Percentiles rank a stretch among this genome's conserved stretches.
Evolutionary conservation across 2,797 vertebrate species (phyloP).

Genomic region (Botia almorhae): DNA sequence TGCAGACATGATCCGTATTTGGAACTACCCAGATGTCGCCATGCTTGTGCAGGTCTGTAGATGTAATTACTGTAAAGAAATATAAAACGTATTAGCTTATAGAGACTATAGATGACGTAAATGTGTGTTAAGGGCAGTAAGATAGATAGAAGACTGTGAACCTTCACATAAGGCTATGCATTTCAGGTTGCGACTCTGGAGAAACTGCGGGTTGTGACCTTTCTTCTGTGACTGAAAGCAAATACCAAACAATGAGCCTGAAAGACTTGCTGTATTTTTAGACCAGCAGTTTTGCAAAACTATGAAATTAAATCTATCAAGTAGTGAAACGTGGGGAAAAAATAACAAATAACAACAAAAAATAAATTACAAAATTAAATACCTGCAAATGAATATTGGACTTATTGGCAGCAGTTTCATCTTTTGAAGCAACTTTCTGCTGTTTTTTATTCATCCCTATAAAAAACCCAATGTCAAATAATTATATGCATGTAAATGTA

Average conservation of each 20-base stretch:
- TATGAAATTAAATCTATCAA: background rate
- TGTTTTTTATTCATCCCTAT: constrained; percentile 93
- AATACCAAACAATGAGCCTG: constrained; percentile 3
- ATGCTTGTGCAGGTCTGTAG: constrained; percentile 91
- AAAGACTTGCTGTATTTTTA: too few relatives aligned
- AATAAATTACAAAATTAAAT: constrained; percentile 7
- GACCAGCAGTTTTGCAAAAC: too few relatives aligned
- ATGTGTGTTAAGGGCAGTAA: constrained; percentile 6
- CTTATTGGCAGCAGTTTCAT: constrained; percentile 85
- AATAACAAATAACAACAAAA: too few relatives aligned
- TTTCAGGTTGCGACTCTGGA: constrained; percentile 92
- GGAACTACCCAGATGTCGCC: constrained; percentile 93
- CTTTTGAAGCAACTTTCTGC: constrained; percentile 89
- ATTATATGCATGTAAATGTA: background rate
- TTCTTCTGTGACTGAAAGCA: constrained; percentile 85
- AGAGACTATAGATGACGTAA: background rate
- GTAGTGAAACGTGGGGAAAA: background rate
- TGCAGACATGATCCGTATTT: constrained; percentile 90
- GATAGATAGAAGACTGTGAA: constrained; percentile 59
- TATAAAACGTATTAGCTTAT: constrained; percentile 9
- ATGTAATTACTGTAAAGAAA: constrained; percentile 84
- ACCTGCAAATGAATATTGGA: constrained; percentile 84
- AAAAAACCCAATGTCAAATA: constrained; percentile 21
- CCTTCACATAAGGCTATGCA: constrained; percentile 95
- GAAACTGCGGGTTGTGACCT: constrained; percentile 88